Evolutionary conservation across 2,113 vertebrate genomes (phyloP).

Genomic region (Aegotheles bennettii): DNA sequence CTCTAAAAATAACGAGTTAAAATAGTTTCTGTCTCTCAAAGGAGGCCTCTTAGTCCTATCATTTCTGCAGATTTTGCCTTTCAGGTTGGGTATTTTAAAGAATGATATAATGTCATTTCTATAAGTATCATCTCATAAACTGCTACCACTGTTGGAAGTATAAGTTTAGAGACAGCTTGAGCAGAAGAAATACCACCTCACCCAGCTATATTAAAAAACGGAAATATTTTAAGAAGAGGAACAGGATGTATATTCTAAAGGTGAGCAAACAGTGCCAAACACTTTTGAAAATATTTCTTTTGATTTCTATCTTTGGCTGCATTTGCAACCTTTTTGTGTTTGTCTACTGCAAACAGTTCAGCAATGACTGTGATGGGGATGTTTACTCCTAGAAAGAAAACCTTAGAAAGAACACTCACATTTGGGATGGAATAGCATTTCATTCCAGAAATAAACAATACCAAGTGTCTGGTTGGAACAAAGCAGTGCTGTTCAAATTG

Average conservation of each 20-base stretch:
- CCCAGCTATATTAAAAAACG: background rate
- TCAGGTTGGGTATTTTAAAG: slow-evolving; percentile 55
- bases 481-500: background rate
- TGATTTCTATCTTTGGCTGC: background rate
- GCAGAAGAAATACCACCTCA: slow-evolving; percentile 32
- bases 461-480: background rate
- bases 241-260: background rate
- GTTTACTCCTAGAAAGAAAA: slow-evolving; percentile 13
- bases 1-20: slow-evolving; percentile 65
- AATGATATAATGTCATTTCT: slow-evolving; percentile 57
- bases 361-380: background rate
- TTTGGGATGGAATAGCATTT: background rate
- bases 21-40: slow-evolving; percentile 63
- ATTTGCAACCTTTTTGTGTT: background rate
- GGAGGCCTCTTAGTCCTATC: slow-evolving; percentile 53
- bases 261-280: slow-evolving; percentile 16
- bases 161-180: slow-evolving; percentile 41
- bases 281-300: background rate
- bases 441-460: background rate
- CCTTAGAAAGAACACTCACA: background rate
- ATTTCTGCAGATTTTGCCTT: slow-evolving; percentile 62
- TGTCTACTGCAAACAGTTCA: background rate
- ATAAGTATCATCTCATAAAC: slow-evolving; percentile 29
- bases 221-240: background rate
- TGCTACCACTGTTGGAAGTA: slow-evolving; percentile 28